phyloP scores from a whole-genome alignment of 92 coral and sea anemone species.

The Palythoa grandis region DNA sequence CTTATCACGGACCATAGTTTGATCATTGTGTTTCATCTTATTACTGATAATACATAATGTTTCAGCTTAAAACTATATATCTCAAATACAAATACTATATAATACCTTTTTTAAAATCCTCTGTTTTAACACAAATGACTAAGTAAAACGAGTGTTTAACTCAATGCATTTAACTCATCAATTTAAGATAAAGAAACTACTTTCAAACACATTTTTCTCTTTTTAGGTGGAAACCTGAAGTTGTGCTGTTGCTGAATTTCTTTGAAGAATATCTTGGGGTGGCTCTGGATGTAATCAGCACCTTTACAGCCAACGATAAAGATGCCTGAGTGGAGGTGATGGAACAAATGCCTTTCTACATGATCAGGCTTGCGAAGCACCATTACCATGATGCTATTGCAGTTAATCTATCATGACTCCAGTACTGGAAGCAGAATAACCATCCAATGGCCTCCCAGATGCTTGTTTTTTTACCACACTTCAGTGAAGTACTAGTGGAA shows the following conservation, averaged over 20 bases:
- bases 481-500: background rate
- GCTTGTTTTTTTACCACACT: background rate
- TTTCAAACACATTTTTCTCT: background rate
- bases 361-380: constrained; percentile 21
- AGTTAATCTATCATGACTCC: too few species aligned
- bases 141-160: background rate
- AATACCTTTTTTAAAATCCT: too few species aligned
- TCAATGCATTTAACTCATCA: background rate
- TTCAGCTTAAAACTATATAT: too few species aligned
- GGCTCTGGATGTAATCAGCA: constrained; percentile 39
- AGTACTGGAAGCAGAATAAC: too few species aligned
- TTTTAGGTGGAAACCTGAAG: constrained; percentile 47
- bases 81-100: background rate
- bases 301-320: constrained; percentile 34
- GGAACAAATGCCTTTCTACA: background rate
- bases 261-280: constrained; percentile 58
- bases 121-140: too few species aligned
- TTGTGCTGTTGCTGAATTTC: constrained; percentile 25
- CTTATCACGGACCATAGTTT: background rate
- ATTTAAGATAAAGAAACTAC: background rate
- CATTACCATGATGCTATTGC: too few species aligned
- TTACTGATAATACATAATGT: too few species aligned
- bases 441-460: background rate
- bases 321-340: constrained; percentile 28
- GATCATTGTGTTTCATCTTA: too few species aligned